These are phyloP conservation scores for Pammene fasciana DNA, from an alignment of 2,888 invertebrate species.

Conservation along the genomic window DNA sequence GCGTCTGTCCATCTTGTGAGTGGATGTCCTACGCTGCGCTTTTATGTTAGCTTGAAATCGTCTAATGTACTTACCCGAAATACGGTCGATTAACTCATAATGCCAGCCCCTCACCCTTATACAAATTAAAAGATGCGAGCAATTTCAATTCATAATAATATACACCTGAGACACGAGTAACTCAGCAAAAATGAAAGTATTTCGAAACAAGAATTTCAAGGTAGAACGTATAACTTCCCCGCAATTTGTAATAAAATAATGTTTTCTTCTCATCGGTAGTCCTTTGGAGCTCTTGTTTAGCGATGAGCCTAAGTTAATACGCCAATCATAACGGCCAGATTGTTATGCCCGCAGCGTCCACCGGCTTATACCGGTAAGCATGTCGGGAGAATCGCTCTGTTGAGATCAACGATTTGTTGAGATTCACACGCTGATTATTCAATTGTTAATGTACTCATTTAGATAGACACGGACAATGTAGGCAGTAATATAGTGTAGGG, in stretches of 20 bases:
- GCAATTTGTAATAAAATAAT: not conserved
- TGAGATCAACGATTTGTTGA: not conserved
- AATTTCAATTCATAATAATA: too few relatives aligned
- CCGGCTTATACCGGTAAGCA: not conserved
- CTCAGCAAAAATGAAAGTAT: not conserved
- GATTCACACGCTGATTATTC: not conserved
- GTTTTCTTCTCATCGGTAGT: not conserved
- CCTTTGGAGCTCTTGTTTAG: not conserved
- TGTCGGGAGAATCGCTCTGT: not conserved
- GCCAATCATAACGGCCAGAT: not conserved
- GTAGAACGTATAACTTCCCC: not conserved
- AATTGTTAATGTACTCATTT: not conserved
- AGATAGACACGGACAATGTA: not conserved
- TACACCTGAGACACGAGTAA: not conserved
- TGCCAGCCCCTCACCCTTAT: too few relatives aligned
- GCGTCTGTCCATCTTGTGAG: too few relatives aligned
- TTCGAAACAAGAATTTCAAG: not conserved
- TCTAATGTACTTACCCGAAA: too few relatives aligned
- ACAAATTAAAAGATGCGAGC: too few relatives aligned
- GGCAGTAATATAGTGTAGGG: not conserved
- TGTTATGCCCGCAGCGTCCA: not conserved
- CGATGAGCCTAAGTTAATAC: conserved; percentile 3
- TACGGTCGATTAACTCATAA: too few relatives aligned
- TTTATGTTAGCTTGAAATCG: too few relatives aligned
- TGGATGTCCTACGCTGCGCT: too few relatives aligned